phyloP scores from a whole-genome alignment of 1,140 invertebrate species.

The Caenorhabditis elegans region DNA sequence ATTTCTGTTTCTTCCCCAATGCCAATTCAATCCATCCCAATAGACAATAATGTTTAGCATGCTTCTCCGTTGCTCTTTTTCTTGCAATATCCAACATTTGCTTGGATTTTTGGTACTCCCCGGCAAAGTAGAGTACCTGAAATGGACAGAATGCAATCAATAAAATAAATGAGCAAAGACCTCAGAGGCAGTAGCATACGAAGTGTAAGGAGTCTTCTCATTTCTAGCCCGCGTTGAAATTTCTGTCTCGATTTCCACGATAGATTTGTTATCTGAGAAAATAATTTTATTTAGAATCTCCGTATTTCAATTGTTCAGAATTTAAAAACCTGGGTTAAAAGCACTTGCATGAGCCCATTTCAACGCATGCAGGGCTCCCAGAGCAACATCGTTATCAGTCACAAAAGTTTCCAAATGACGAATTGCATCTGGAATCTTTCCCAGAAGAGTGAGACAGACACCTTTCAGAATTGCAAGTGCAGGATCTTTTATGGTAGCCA shows the following conservation, averaged over 20 bases:
- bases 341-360: slow-evolving; percentile 19
- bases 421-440: background rate
- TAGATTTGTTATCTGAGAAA: background rate
- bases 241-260: background rate
- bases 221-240: background rate
- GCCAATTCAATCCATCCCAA: slow-evolving; percentile 20
- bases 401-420: background rate
- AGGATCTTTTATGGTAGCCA: background rate
- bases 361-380: background rate
- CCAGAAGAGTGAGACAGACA: background rate
- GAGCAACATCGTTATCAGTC: background rate
- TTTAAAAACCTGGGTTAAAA: background rate
- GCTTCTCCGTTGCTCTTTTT: background rate
- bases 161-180: background rate
- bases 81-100: slow-evolving; percentile 5
- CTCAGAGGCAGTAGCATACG: background rate
- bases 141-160: background rate
- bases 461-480: background rate
- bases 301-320: too few species aligned
- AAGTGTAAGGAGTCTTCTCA: background rate
- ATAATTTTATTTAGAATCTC: background rate
- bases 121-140: background rate
- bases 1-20: slow-evolving; percentile 10
- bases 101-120: background rate
- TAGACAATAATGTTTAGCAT: background rate